These are phyloP conservation scores for Meteorus cinctellus DNA, from an alignment of 2,888 invertebrate species.

Conservation along the genomic window DNA sequence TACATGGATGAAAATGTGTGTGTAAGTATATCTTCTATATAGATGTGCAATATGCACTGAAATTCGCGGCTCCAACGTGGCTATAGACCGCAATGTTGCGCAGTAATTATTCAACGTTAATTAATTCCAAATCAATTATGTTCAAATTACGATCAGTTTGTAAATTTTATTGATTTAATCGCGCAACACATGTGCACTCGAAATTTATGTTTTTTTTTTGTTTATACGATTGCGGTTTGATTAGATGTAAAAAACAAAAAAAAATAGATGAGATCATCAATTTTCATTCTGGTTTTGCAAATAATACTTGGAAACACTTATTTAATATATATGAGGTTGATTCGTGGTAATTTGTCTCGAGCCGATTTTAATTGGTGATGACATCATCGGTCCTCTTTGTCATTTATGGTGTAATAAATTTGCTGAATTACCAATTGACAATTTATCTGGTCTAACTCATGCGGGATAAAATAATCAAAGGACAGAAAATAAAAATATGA, in stretches of 20 bases:
- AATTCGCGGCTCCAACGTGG: constrained; percentile 1
- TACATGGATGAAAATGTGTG: background rate
- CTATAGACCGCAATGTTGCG: background rate
- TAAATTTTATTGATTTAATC: constrained; percentile 14
- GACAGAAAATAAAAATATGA: background rate
- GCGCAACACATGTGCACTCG: too few relatives aligned
- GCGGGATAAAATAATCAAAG: constrained; percentile 1
- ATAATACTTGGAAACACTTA: too few relatives aligned
- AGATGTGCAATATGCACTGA: constrained; percentile 15
- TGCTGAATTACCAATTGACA: too few relatives aligned
- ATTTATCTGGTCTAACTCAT: background rate
- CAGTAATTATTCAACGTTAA: constrained; percentile 36
- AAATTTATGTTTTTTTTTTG: too few relatives aligned
- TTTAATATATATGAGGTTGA: constrained; percentile 11
- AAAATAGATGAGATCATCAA: too few relatives aligned
- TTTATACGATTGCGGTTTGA: too few relatives aligned
- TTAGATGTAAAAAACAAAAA: too few relatives aligned
- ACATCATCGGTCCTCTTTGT: constrained; percentile 24
- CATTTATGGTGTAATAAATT: background rate
- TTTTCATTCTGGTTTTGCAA: too few relatives aligned
- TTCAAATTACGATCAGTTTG: constrained; percentile 23
- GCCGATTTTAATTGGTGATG: constrained; percentile 33
- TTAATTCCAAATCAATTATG: constrained; percentile 38
- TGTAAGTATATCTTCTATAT: background rate
- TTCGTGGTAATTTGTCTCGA: constrained; percentile 29